Percentiles rank a stretch among this genome's conserved stretches.
Evolutionary conservation across 1,140 invertebrate genomes (phyloP).

Genomic region (Ceratoteleas bidentatus): DNA sequence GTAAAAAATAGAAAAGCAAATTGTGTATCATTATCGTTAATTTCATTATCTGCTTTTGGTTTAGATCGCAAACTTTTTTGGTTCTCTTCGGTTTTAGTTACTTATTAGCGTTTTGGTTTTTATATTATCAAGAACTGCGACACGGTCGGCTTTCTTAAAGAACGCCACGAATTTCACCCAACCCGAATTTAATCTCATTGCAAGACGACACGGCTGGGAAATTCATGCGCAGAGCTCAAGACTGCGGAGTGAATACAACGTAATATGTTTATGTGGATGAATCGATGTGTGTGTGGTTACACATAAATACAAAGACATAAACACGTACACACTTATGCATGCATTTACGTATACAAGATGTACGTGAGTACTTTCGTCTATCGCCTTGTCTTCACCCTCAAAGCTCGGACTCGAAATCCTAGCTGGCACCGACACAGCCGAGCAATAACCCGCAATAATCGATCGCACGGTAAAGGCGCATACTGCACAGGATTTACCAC

Average conservation of each 20-base stretch:
- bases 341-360: slow-evolving; percentile 43
- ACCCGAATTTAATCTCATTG: slow-evolving; percentile 9
- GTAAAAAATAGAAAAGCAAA: slow-evolving; percentile 50
- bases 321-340: slow-evolving; percentile 32
- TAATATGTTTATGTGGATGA: slow-evolving; percentile 48
- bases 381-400: slow-evolving; percentile 26
- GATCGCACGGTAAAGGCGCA: slow-evolving; percentile 48
- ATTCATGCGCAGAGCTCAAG: slow-evolving; percentile 29
- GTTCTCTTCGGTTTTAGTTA: not conserved
- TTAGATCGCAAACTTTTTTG: not conserved
- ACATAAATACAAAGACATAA: slow-evolving; percentile 50
- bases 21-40: slow-evolving; percentile 24
- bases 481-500: slow-evolving; percentile 47
- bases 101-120: not conserved
- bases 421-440: slow-evolving; percentile 47
- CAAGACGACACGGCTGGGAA: slow-evolving; percentile 17
- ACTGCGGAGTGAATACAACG: slow-evolving; percentile 32
- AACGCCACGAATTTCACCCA: slow-evolving; percentile 16
- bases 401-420: slow-evolving; percentile 35
- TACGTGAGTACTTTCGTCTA: slow-evolving; percentile 48
- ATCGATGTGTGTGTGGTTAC: slow-evolving; percentile 34
- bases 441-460: slow-evolving; percentile 62
- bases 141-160: slow-evolving; percentile 19
- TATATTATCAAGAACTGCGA: slow-evolving; percentile 12
- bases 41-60: slow-evolving; percentile 4